These are phyloP conservation scores for Neomonachus schauinslandi DNA, from an alignment of 2,113 vertebrate species.

Conservation along the genomic window DNA sequence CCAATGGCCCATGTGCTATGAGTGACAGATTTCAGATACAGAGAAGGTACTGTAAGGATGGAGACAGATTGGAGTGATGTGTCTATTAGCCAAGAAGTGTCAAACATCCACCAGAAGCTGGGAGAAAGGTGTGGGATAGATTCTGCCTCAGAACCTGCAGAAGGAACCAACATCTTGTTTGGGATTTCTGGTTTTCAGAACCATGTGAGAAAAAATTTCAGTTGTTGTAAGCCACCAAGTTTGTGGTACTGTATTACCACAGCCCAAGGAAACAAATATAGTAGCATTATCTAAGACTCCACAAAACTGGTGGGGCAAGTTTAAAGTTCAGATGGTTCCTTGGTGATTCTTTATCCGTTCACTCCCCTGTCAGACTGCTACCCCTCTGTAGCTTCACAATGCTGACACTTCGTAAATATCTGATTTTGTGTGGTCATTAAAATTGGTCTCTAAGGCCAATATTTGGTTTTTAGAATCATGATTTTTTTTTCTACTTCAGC, in stretches of 20 bases:
- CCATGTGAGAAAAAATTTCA: background rate
- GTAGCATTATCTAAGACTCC: background rate
- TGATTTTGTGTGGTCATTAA: background rate
- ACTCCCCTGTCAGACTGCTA: background rate
- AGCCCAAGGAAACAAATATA: background rate
- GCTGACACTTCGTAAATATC: background rate
- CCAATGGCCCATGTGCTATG: background rate
- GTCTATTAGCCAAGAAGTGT: background rate
- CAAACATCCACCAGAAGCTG: background rate
- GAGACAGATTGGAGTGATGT: background rate
- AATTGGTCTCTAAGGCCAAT: background rate
- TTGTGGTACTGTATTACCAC: background rate
- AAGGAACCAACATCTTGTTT: background rate
- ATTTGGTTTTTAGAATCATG: background rate
- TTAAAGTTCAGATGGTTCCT: background rate
- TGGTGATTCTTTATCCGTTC: background rate
- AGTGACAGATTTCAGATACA: background rate
- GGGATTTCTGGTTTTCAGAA: background rate
- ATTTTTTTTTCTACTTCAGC: background rate
- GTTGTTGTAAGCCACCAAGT: background rate
- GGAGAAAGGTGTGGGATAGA: background rate
- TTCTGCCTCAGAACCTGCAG: background rate
- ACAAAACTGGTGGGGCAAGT: background rate
- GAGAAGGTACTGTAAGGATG: background rate
- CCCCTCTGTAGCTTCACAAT: background rate